Base-by-base conservation (phyloP, 2,797 vertebrate genomes). In the Simalia tracyae region DNA sequence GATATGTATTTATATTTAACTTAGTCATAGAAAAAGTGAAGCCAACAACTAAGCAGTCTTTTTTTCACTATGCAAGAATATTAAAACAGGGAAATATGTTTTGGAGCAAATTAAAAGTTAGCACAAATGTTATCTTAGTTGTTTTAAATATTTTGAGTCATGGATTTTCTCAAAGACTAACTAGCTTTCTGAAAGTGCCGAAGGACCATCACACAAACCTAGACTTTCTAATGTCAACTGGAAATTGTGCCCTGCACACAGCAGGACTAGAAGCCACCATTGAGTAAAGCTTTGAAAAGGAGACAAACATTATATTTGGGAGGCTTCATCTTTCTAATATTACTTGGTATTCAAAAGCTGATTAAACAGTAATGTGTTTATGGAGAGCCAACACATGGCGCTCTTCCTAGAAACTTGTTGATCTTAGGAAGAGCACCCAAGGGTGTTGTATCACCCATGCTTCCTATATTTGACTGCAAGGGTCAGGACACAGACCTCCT, bases 91-190 rank as follows among this genome's bases (percentile, higher is more conserved):
- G 42, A 88, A 89, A 84, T 22, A n/a, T 7, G 26, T 6, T 61
- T 84, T 28, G 36, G 31, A 60, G 63, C 46, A 17, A 36, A 64
- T 11, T 7, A 36, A 50, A 88, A 42, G 59, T 7, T 19, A 86
- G 17, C 31, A 84, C 64, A 64, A 1, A 0, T 26, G 85, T 92
- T 93, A 92, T 86, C 91, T 95, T 91, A 88, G 93, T 94, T 95
- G 94, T 94, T 95, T 95, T 94, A 95, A 96, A 95, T 94, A 86
- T 94, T 95, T 96, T 95, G 92, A 90, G 91, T 95, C 91, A 93
- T 95, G 94, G 94, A 93, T 93, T 92, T 94, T 94, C 24, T 60
- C 84, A 90, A 94, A 96, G 91, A 54, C 10, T 76, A 94, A 95
- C 92, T 94, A 93, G 50, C 92, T 2, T 59, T 91, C 95, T 95